A percentile compares a stretch with the other conserved stretches of the same genome.
These are phyloP conservation scores for Centropus unirufus DNA, from an alignment of 2,113 vertebrate species.

Conservation along the genomic window DNA sequence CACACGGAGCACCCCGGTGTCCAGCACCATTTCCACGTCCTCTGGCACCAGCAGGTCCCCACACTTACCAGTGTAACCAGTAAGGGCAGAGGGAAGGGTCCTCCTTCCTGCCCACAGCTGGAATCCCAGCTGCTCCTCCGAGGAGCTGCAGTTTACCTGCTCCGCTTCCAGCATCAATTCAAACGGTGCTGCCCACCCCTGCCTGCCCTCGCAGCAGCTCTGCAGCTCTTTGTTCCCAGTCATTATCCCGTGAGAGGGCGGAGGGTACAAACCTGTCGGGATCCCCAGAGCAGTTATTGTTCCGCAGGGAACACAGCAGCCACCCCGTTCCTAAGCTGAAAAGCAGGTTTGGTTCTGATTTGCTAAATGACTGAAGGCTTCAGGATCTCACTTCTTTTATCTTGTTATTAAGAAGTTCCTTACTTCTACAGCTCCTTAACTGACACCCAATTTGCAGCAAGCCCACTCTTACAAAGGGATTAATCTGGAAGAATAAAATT, in stretches of 20 bases:
- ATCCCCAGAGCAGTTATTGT: background rate
- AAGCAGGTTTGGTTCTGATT: background rate
- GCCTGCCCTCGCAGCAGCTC: background rate
- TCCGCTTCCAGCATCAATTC: background rate
- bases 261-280: background rate
- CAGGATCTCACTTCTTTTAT: background rate
- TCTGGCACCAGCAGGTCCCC: background rate
- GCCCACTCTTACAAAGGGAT: background rate
- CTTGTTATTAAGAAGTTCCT: background rate
- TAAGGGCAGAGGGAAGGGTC: background rate
- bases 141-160: background rate
- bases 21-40: fast-evolving
- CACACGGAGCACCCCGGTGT: background rate
- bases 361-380: background rate
- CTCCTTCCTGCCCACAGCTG: background rate
- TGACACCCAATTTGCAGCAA: constrained; percentile 47
- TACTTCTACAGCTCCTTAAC: background rate
- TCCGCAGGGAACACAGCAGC: background rate
- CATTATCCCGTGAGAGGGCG: background rate
- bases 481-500: constrained; percentile 31
- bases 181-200: background rate
- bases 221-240: background rate
- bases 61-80: background rate
- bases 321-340: background rate
- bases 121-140: too few relatives aligned